Evolutionary conservation across 2,888 invertebrate genomes (phyloP).

Genomic region (Orchestes rusci): DNA sequence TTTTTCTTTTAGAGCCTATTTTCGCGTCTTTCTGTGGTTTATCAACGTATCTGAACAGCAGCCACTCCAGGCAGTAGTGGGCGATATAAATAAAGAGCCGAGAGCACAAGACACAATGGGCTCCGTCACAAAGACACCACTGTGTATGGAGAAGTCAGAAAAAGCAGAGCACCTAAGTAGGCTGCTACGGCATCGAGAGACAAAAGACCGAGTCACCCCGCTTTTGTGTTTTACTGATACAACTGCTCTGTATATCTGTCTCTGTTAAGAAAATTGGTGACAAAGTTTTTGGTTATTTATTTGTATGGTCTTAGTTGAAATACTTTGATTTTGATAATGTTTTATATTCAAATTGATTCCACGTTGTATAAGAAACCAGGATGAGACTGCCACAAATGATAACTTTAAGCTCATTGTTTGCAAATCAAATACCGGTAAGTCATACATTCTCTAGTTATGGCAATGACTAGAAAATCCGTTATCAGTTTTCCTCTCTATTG

Average conservation of each 20-base stretch:
- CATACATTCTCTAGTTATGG: no score
- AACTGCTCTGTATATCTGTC: constrained; percentile 19
- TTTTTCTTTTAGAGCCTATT: no score
- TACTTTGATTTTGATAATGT: no score
- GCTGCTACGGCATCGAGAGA: constrained; percentile 17
- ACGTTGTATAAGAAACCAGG: constrained; percentile 21
- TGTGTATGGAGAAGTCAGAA: constrained; percentile 16
- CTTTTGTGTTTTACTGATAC: constrained; percentile 16
- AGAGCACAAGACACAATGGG: constrained; percentile 17
- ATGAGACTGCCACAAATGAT: no score
- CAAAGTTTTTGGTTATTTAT: no score
- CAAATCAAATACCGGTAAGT: no score
- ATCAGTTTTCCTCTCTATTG: no score
- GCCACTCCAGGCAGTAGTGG: constrained; percentile 16
- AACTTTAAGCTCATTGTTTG: no score
- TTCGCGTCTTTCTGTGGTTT: no score
- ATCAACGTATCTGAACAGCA: no score
- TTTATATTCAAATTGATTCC: neutral
- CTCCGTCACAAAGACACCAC: constrained; percentile 13
- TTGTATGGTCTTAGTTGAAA: no score
- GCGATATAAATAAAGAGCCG: constrained; percentile 21
- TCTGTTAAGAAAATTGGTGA: constrained; percentile 16
- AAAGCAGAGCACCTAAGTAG: constrained; percentile 23
- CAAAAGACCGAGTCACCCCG: constrained; percentile 21
- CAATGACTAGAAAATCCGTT: no score